Evolutionary conservation across 2,113 vertebrate species (phyloP).

Genomic region (Calypte anna): DNA sequence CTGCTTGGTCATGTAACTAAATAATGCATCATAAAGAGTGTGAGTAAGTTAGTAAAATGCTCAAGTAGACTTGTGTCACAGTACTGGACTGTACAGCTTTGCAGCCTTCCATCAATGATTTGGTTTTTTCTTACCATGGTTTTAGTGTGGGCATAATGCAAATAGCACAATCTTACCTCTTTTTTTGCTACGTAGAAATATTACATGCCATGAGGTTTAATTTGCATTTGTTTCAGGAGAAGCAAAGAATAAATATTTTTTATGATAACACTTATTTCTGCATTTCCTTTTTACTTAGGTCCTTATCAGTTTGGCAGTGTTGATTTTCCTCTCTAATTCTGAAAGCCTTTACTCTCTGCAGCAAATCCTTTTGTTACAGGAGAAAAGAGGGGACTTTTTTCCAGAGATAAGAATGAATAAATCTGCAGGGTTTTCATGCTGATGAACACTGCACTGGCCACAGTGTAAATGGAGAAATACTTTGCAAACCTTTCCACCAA

Average conservation of each 20-base stretch:
- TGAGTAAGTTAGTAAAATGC: neutral
- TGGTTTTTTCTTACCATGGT: neutral
- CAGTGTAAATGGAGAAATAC: neutral
- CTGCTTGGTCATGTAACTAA: neutral
- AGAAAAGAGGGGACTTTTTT: neutral
- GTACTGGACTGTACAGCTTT: neutral
- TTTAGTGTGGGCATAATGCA: neutral
- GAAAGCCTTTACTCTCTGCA: neutral
- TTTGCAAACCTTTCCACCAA: neutral
- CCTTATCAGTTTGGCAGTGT: neutral
- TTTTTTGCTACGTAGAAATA: neutral
- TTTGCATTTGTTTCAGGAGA: neutral
- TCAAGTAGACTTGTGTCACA: neutral
- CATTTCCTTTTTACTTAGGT: neutral
- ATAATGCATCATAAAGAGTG: accelerated
- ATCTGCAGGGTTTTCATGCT: neutral
- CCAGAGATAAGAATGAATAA: neutral
- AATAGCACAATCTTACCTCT: neutral
- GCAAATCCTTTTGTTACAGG: neutral
- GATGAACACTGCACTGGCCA: neutral
- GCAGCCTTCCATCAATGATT: neutral
- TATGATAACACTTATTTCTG: neutral
- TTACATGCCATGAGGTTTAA: neutral
- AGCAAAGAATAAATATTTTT: neutral
- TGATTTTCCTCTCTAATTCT: neutral